A percentile compares a stretch with the other conserved stretches of the same genome.
phyloP scores from a whole-genome alignment of 2,113 vertebrate species.

The Parotia lawesii region DNA sequence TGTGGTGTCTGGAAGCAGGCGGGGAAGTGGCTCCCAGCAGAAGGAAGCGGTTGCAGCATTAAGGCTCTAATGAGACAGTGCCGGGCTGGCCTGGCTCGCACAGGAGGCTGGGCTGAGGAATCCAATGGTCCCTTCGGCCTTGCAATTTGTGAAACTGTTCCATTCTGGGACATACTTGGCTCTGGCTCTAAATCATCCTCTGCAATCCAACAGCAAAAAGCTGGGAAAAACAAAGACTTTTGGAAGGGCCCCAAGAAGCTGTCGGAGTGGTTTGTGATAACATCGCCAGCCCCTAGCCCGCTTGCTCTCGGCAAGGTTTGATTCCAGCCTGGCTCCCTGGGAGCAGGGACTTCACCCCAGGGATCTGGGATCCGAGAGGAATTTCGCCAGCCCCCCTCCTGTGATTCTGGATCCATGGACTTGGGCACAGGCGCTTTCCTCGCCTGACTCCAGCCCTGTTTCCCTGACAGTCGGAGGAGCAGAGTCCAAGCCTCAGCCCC shows the following conservation, averaged over 20 bases:
- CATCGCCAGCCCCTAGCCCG: background rate
- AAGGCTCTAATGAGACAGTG: conserved; percentile 18
- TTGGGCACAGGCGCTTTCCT: background rate
- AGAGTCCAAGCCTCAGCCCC: background rate
- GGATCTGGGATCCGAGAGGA: background rate
- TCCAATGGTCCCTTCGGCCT: conserved; percentile 30
- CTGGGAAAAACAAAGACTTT: conserved; percentile 24
- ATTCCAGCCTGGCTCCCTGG: background rate
- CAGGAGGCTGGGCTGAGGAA: conserved; percentile 15
- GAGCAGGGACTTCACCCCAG: background rate
- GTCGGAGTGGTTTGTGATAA: conserved; percentile 10
- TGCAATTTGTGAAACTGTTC: conserved; percentile 28
- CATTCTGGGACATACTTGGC: conserved; percentile 48
- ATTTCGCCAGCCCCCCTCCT: background rate
- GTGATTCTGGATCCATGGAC: background rate
- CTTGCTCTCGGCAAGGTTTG: background rate
- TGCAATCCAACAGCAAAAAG: conserved; percentile 37
- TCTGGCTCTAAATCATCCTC: conserved; percentile 38
- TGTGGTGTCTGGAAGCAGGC: background rate
- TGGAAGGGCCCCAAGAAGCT: conserved; percentile 22
- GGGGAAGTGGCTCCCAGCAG: background rate
- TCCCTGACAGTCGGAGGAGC: background rate
- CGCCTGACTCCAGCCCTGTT: background rate
- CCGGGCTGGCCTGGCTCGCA: background rate
- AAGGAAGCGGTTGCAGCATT: background rate